Conservation (phyloP, 1,140 invertebrate species). For the Ceratosolen solmsi region DNA sequence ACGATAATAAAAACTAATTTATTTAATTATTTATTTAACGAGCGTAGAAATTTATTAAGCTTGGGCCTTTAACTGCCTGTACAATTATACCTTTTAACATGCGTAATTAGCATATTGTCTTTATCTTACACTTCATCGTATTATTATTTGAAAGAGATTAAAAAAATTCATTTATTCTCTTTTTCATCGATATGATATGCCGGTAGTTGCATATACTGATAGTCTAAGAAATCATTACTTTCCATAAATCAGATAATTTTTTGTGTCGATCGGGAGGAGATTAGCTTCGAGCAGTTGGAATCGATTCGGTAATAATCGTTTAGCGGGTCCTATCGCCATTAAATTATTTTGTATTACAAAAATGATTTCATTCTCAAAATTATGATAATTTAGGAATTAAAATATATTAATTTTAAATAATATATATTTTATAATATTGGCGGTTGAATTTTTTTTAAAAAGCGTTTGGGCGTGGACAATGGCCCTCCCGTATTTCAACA, state of each 20-base stretch:
- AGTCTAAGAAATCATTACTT: neutral
- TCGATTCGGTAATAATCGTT: slow-evolving; percentile 44
- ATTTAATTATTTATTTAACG: slow-evolving; percentile 61
- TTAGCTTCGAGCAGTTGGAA: slow-evolving; percentile 53
- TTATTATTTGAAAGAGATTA: neutral
- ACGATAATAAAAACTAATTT: slow-evolving; percentile 9
- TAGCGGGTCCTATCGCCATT: no score
- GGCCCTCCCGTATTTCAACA: slow-evolving; percentile 52
- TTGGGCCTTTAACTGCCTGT: slow-evolving; percentile 16
- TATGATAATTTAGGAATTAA: no score
- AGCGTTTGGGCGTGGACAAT: slow-evolving; percentile 22
- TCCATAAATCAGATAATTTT: slow-evolving; percentile 41
- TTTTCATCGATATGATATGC: neutral
- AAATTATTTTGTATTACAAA: no score
- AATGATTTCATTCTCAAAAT: no score
- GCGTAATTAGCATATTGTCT: slow-evolving; percentile 17
- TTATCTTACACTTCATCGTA: no score
- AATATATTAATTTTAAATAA: no score
- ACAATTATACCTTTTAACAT: slow-evolving; percentile 23
- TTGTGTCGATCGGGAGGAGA: slow-evolving; percentile 52
- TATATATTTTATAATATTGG: no score
- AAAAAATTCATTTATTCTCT: neutral
- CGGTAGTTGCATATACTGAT: slow-evolving; percentile 9
- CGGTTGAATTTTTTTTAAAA: no score
- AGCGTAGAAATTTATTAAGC: slow-evolving; percentile 43